These are phyloP conservation scores for Zelleria hepariella DNA, from an alignment of 2,888 invertebrate species.

Conservation along the genomic window DNA sequence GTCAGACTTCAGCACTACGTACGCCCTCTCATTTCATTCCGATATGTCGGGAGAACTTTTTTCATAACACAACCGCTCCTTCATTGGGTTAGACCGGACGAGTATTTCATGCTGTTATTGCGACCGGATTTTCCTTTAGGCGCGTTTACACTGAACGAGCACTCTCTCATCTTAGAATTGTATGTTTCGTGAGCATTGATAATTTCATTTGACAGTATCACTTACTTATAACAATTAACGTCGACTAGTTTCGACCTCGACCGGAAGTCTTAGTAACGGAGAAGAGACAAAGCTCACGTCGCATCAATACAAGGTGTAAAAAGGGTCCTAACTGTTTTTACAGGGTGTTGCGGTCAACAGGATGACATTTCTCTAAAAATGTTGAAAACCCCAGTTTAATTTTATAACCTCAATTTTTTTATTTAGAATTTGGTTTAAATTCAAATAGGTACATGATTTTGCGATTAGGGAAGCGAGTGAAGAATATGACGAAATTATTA, in stretches of 20 bases:
- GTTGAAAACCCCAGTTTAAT: too few species aligned
- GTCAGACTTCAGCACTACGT: background rate
- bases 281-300: too few species aligned
- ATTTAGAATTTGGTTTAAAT: too few species aligned
- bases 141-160: background rate
- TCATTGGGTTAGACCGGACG: constrained; percentile 11
- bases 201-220: background rate
- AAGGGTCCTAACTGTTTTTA: too few species aligned
- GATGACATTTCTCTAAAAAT: too few species aligned
- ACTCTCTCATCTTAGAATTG: background rate
- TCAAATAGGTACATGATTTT: too few species aligned
- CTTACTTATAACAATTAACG: background rate
- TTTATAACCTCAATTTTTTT: too few species aligned
- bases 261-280: too few species aligned
- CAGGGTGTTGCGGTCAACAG: too few species aligned
- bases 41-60: constrained; percentile 14
- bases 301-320: too few species aligned
- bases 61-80: constrained; percentile 12
- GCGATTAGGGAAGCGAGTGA: too few species aligned
- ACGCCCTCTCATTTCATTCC: background rate
- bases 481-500: too few species aligned
- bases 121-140: background rate
- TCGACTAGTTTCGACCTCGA: background rate
- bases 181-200: background rate
- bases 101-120: constrained; percentile 4